These are phyloP conservation scores for Eptatretus burgeri DNA, from an alignment of 2,113 vertebrate species.

Conservation along the genomic window DNA sequence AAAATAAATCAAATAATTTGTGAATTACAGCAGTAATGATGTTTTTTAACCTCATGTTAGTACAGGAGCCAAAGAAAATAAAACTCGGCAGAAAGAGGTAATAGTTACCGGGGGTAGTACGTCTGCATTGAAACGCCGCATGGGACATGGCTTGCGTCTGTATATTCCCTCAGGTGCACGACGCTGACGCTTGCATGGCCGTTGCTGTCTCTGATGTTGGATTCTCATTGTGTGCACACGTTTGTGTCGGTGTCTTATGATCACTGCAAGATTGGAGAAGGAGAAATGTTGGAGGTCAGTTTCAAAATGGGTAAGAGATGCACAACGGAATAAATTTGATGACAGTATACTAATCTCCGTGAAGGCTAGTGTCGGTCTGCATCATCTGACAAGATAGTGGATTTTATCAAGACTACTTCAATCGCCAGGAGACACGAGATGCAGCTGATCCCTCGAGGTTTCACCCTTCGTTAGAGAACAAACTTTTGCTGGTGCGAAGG, in stretches of 20 bases:
- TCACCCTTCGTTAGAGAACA: no score
- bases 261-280: conserved; percentile 17
- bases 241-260: conserved; percentile 35
- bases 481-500: no score
- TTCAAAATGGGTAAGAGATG: no score
- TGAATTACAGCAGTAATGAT: conserved; percentile 1
- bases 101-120: conserved; percentile 33
- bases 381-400: no score
- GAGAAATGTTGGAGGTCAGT: no score
- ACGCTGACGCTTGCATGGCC: conserved; percentile 31
- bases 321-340: no score
- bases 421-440: no score
- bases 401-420: no score
- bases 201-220: conserved; percentile 21
- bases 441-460: no score
- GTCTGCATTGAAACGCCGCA: conserved; percentile 35
- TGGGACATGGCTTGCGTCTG: conserved; percentile 26
- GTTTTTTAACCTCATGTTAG: neutral
- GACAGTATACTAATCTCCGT: no score
- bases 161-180: conserved; percentile 29
- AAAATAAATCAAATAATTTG: neutral
- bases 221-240: conserved; percentile 40
- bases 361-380: no score
- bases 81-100: neutral
- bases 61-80: neutral